phyloP scores from a whole-genome alignment of 2,113 vertebrate species.

The Hypomesus transpacificus region DNA sequence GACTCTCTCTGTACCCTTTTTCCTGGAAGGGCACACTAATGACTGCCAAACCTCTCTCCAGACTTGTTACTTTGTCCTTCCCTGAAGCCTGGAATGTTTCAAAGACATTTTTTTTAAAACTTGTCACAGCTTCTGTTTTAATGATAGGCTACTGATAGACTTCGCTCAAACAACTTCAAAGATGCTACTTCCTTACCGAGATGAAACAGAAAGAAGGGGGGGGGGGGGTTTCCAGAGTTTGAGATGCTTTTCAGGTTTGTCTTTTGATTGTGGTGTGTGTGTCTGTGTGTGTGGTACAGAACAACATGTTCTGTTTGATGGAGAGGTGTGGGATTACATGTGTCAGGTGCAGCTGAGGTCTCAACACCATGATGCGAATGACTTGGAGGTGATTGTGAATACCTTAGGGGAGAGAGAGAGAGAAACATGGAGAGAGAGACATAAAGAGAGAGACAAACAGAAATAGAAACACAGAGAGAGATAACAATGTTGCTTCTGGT shows the following conservation, averaged over 20 bases:
- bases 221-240: conserved; percentile 34
- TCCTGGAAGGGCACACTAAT: conserved; percentile 39
- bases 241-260: conserved; percentile 39
- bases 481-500: background rate
- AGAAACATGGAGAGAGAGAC: too few relatives aligned
- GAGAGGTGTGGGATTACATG: background rate
- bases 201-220: conserved; percentile 26
- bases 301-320: background rate
- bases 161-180: conserved; percentile 41
- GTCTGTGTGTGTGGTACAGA: background rate
- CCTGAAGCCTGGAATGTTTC: conserved; percentile 29
- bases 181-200: conserved; percentile 36
- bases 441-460: background rate
- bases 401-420: background rate
- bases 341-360: background rate
- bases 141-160: conserved; percentile 47
- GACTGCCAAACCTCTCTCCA: conserved; percentile 10
- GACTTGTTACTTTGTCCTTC: conserved; percentile 31
- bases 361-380: background rate
- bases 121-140: conserved; percentile 43
- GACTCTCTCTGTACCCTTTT: conserved; percentile 19
- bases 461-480: conserved; percentile 25
- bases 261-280: conserved; percentile 49
- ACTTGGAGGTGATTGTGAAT: background rate
- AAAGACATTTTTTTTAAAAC: conserved; percentile 30